phyloP scores from a whole-genome alignment of 30 jellyfish, hydroid and myxozoan genomes.

The Hydractinia symbiolongicarpus region DNA sequence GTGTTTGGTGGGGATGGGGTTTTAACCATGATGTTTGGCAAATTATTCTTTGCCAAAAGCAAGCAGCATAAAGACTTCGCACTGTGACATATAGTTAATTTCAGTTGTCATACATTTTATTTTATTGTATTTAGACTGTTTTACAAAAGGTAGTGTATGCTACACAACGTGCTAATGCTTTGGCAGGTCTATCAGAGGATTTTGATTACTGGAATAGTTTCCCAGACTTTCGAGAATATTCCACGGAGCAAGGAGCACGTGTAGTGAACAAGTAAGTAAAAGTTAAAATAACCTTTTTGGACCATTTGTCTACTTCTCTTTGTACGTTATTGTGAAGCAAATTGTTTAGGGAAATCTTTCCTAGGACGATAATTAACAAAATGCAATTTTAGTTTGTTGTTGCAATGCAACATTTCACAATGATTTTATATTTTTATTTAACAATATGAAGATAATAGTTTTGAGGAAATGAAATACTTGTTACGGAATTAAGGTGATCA shows the following conservation, averaged over 20 bases:
- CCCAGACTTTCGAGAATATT: slow-evolving; percentile 59
- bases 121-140: slow-evolving; percentile 35
- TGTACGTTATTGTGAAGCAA: background rate
- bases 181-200: slow-evolving; percentile 62
- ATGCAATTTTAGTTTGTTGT: background rate
- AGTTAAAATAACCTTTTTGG: background rate
- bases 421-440: no score
- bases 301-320: background rate
- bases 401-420: background rate
- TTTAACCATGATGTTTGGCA: no score
- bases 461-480: no score
- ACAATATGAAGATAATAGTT: no score
- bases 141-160: slow-evolving; percentile 47
- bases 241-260: slow-evolving; percentile 50
- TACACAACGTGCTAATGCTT: slow-evolving; percentile 64
- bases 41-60: no score
- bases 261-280: slow-evolving; percentile 47
- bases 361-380: no score
- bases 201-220: slow-evolving; percentile 79
- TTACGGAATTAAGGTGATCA: no score
- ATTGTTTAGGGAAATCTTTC: background rate
- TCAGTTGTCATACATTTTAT: background rate
- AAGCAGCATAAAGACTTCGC: no score
- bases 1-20: no score
- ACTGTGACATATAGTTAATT: no score